Evolutionary conservation across 2,113 vertebrate species (phyloP).

Genomic region (Uria lomvia): DNA sequence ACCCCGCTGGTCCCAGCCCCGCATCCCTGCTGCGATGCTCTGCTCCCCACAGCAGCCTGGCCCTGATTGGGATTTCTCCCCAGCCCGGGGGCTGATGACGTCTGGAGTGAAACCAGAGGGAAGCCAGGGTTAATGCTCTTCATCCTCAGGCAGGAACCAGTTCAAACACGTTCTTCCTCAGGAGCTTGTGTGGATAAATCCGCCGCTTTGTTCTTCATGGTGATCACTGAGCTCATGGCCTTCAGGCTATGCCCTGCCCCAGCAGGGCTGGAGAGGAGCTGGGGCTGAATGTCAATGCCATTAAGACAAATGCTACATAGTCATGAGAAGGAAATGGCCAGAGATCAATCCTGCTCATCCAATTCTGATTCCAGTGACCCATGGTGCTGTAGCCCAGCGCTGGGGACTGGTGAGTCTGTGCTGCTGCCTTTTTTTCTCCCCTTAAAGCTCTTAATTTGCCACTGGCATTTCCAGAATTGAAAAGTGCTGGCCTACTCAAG

Average conservation of each 20-base stretch:
- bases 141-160: not conserved
- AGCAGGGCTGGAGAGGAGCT: not conserved
- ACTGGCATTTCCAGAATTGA: not conserved
- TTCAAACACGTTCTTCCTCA: not conserved
- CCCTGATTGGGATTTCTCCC: not conserved
- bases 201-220: accelerated
- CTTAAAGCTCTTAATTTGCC: not conserved
- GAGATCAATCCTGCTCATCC: accelerated
- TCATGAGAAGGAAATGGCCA: not conserved
- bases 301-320: not conserved
- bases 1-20: accelerated
- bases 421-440: not conserved
- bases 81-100: not conserved
- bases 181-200: not conserved
- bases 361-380: not conserved
- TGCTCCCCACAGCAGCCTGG: not conserved
- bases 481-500: not conserved
- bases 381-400: accelerated
- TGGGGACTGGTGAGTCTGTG: not conserved
- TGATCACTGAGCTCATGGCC: not conserved
- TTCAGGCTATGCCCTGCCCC: not conserved
- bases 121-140: not conserved
- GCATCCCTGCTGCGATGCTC: not conserved
- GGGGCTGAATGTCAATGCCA: not conserved
- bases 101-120: not conserved